phyloP scores from a whole-genome alignment of 2,888 invertebrate species.

The Chironomus riparius region DNA sequence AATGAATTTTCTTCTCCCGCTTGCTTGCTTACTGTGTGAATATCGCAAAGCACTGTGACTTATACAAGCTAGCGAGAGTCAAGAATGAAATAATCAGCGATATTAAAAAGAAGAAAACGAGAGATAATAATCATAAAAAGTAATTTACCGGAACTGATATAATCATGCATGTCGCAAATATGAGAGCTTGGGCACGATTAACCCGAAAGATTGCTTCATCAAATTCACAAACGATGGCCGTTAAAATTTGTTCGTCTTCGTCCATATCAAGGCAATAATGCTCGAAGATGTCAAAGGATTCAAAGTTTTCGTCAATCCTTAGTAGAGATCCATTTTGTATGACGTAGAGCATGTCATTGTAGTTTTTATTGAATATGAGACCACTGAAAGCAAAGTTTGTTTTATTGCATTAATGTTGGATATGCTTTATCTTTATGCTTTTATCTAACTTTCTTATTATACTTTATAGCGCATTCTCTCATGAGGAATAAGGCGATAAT shows the following conservation, averaged over 20 bases:
- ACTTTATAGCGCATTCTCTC: not conserved
- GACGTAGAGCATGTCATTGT: conserved; percentile 36
- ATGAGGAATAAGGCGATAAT: no score
- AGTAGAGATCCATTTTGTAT: conserved; percentile 40
- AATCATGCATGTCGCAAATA: conserved; percentile 37
- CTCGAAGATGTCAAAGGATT: conserved; percentile 35
- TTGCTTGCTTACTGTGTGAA: no score
- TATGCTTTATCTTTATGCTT: not conserved
- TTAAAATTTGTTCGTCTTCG: conserved; percentile 34
- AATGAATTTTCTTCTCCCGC: no score
- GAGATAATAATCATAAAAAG: conserved; percentile 27
- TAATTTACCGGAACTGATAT: conserved; percentile 35
- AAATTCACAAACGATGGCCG: conserved; percentile 37
- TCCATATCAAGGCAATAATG: conserved; percentile 40
- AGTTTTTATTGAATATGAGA: conserved; percentile 27
- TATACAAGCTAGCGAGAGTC: no score
- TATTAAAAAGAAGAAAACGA: not conserved
- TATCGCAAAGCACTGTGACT: no score
- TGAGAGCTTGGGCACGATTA: conserved; percentile 33
- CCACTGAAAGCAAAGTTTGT: conserved; percentile 1
- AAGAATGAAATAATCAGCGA: no score
- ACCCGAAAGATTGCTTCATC: conserved; percentile 32
- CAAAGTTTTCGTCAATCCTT: conserved; percentile 36
- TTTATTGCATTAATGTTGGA: not conserved
- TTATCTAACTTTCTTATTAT: not conserved